These are phyloP conservation scores for Darevskia mixta DNA, from an alignment of 2,797 vertebrate genomes.

Conservation along the genomic window DNA sequence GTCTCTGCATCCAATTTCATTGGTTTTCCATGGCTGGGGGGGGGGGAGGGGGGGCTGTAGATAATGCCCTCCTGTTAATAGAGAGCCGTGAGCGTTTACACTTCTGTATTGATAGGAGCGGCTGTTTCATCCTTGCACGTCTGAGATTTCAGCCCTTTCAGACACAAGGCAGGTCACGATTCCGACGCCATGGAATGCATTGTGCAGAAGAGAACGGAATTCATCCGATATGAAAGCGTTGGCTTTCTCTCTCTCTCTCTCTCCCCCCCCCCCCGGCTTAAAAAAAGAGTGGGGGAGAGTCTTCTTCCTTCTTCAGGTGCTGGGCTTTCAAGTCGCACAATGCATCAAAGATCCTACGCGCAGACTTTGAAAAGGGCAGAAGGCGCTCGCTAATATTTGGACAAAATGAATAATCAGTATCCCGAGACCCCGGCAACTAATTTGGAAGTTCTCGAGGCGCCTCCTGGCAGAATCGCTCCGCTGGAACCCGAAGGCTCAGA, in stretches of 20 bases:
- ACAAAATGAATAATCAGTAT: conserved; percentile 77
- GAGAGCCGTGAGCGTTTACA: conserved; percentile 54
- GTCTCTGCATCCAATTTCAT: conserved; percentile 56
- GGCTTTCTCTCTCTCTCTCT: neutral
- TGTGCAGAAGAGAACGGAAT: conserved; percentile 63
- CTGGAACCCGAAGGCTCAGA: conserved; percentile 46
- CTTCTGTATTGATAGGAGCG: conserved; percentile 39
- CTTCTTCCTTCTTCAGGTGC: conserved; percentile 58
- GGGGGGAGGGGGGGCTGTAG: conserved; percentile 37
- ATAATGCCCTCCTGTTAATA: conserved; percentile 58
- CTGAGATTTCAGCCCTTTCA: conserved; percentile 67
- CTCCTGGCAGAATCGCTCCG: conserved; percentile 56
- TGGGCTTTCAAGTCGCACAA: conserved; percentile 77
- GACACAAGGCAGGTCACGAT: conserved; percentile 65
- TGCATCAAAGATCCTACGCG: conserved; percentile 73
- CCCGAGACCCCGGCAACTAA: conserved; percentile 71
- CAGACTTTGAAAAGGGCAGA: conserved; percentile 60
- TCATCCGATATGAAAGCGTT: conserved; percentile 62
- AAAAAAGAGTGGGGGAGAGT: conserved; percentile 44
- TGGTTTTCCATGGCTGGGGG: conserved; percentile 48
- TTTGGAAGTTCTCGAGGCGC: conserved; percentile 70
- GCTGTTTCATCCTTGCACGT: conserved; percentile 64
- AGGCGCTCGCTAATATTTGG: conserved; percentile 74
- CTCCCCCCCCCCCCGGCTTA: neutral
- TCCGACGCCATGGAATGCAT: conserved; percentile 62